Evolutionary conservation across 2,797 vertebrate genomes (phyloP).

Genomic region (Cirrhinus molitorella): DNA sequence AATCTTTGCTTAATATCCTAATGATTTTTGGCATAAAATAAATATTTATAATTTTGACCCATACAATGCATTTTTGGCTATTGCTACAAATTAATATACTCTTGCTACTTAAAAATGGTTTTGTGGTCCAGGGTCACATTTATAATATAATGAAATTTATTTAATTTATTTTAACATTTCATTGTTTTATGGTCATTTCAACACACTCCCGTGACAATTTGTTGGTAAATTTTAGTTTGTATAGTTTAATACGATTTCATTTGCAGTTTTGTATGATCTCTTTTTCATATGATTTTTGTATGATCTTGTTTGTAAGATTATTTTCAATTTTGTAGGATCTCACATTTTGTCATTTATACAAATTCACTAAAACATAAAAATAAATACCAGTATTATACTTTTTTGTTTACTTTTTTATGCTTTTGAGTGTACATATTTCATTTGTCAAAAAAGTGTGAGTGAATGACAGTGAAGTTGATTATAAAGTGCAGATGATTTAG

Average conservation of each 20-base stretch:
- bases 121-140: not conserved
- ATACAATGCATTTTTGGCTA: too few species aligned
- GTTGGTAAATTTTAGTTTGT: not conserved
- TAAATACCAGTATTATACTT: too few species aligned
- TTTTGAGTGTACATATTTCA: not conserved
- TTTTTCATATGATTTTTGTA: not conserved
- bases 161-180: not conserved
- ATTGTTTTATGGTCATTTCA: not conserved
- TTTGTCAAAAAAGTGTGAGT: not conserved
- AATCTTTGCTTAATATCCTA: too few species aligned
- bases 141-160: not conserved
- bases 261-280: not conserved
- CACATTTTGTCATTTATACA: not conserved
- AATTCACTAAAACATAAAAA: fast-evolving
- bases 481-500: not conserved
- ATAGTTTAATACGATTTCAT: not conserved
- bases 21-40: too few species aligned
- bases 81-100: too few species aligned
- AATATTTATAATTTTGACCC: too few species aligned
- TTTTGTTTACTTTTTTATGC: too few species aligned
- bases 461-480: constrained; percentile 12
- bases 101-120: too few species aligned
- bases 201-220: not conserved
- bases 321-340: not conserved
- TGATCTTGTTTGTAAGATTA: not conserved